phyloP scores from a whole-genome alignment of 2,888 invertebrate genomes.

The Parapristionchus giblindavisi region DNA sequence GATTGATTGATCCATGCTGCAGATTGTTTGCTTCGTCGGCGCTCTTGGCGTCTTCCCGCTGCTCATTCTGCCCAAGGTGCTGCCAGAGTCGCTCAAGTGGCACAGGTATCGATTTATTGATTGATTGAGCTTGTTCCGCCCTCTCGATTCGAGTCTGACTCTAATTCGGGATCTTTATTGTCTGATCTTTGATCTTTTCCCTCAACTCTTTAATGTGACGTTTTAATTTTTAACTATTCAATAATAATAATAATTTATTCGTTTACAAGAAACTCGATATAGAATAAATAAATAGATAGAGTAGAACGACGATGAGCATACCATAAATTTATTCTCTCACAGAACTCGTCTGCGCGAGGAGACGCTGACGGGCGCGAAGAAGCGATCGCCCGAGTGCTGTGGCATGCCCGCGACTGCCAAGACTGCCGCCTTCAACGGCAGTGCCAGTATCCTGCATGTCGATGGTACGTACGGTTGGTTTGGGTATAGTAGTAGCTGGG shows the following conservation, averaged over 20 bases:
- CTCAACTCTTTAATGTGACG: too few relatives aligned
- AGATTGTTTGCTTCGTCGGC: constrained; percentile 69
- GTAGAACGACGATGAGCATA: neutral
- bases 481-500: neutral
- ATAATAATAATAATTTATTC: too few relatives aligned
- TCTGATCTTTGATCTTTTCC: too few relatives aligned
- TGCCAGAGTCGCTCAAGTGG: constrained; percentile 75
- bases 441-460: constrained; percentile 37
- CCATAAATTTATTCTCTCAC: neutral
- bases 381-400: constrained; percentile 68
- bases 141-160: too few relatives aligned
- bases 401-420: constrained; percentile 66
- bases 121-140: too few relatives aligned
- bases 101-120: constrained; percentile 58
- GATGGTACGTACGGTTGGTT: constrained; percentile 37
- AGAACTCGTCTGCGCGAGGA: constrained; percentile 66
- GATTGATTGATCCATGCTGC: too few relatives aligned
- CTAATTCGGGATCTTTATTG: too few relatives aligned
- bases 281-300: too few relatives aligned
- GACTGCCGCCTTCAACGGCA: constrained; percentile 60
- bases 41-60: constrained; percentile 80
- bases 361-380: constrained; percentile 55
- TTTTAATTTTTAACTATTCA: too few relatives aligned
- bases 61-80: constrained; percentile 79
- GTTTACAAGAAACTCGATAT: too few relatives aligned